phyloP scores from a whole-genome alignment of 2,113 vertebrate genomes.

The Cnemophilus loriae region DNA sequence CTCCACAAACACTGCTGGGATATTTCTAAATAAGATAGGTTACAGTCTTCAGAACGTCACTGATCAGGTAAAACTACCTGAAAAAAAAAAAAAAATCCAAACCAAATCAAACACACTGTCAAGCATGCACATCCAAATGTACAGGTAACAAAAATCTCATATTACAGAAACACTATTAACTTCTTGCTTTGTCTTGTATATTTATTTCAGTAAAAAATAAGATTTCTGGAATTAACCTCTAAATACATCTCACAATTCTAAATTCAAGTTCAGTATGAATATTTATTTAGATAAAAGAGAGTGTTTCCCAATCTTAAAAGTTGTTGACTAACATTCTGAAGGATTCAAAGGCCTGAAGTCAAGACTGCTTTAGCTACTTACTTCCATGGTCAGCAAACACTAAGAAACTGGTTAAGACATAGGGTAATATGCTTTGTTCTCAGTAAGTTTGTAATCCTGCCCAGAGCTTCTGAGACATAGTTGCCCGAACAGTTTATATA shows the following conservation, averaged over 20 bases:
- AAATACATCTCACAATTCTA: neutral
- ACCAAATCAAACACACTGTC: neutral
- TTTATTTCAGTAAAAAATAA: neutral
- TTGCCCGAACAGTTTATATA: neutral
- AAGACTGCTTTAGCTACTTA: neutral
- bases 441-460: neutral
- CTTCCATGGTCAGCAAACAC: neutral
- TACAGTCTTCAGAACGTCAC: neutral
- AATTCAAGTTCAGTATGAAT: neutral
- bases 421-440: neutral
- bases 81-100: neutral
- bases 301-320: neutral
- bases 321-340: neutral
- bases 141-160: neutral
- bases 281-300: neutral
- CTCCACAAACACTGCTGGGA: neutral
- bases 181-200: neutral
- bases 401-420: neutral
- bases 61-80: neutral
- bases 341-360: neutral
- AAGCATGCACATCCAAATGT: neutral
- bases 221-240: neutral
- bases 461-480: neutral
- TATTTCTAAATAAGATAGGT: neutral
- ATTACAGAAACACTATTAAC: neutral